Base-by-base conservation (phyloP, 2,797 vertebrate genomes). In the Sarcophilus harrisii region DNA sequence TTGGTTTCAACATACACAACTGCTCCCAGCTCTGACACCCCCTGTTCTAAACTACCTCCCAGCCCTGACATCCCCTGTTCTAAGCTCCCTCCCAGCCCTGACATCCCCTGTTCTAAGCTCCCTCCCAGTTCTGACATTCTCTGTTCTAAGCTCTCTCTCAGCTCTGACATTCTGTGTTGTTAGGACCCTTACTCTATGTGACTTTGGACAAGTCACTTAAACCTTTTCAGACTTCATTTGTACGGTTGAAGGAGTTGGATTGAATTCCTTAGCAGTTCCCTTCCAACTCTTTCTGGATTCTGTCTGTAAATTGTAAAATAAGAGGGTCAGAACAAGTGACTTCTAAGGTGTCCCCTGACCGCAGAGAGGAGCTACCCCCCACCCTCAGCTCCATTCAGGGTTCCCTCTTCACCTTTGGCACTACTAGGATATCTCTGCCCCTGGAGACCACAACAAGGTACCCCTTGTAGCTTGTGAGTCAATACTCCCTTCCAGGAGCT, bases 261-360 rank as follows among this genome's bases (percentile, higher is more conserved):
- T 62, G 60, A 30, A 62, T 32, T 12, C 30, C 30, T 32, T 62
- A 13, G 30, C 30, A 30, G 30, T 62, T 14, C 30, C 60, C 30
- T 32, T 62, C 60, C 12, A 32, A 13, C 12, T 32, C 29, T 62
- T 30, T 0, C 1, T 4, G 54, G 90, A 0, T 0, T 73, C 59
- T 91, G 38, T 29, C 90, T 16, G 45, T 90, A 5, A 0, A 1
- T 10, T 9, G 90, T 92, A 29, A 57, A 81, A 90, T 0, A 6
- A 73, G 27, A 59, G 62, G 32, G 28, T 1, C 21, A 2, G 24
- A 1, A 32, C 87, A 38, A 32, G 1, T 27, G 45, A 38, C 18
- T 62, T 49, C 27, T 13, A 14, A 93, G 92, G 73, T 57, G 16
- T 21, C 57, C 62, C 58, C 57, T 73, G 58, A n/a, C 91, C 94